A percentile compares a stretch with the other conserved stretches of the same genome.
Conservation (phyloP, 2,113 vertebrate species). For the Hippocampus comes region DNA sequence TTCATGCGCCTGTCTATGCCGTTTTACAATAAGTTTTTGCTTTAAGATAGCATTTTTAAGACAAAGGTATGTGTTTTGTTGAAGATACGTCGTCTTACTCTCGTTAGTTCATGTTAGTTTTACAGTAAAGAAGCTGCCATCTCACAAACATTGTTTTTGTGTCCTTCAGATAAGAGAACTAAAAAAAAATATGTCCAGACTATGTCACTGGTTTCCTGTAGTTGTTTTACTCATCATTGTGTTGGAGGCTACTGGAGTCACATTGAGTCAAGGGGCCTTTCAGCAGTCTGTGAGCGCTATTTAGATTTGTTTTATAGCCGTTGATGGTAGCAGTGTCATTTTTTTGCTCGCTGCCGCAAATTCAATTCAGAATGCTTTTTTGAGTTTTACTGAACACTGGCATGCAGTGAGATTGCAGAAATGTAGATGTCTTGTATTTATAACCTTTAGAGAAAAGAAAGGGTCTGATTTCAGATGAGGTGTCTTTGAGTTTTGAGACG, state of each 20-base stretch:
- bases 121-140: conserved; percentile 10
- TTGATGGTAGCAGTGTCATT: not conserved
- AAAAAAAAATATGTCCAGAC: conserved; percentile 37
- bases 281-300: not conserved
- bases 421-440: not conserved
- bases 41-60: too few species aligned
- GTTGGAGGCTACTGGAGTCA: conserved; percentile 28
- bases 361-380: not conserved
- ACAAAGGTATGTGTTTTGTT: too few species aligned
- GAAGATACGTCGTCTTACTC: too few species aligned
- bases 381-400: not conserved
- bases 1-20: too few species aligned
- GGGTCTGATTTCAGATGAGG: not conserved
- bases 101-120: too few species aligned
- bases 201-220: conserved; percentile 43
- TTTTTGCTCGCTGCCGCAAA: not conserved
- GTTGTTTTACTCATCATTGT: conserved; percentile 54
- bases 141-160: conserved; percentile 48
- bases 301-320: not conserved
- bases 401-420: not conserved
- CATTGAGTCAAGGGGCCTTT: conserved; percentile 8
- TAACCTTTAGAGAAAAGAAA: not conserved
- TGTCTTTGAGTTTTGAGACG: not conserved
- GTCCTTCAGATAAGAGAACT: conserved; percentile 52
- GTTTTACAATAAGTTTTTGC: too few species aligned